Base-by-base conservation (phyloP, 2,797 vertebrate species). In the Pipistrellus pygmaeus region DNA sequence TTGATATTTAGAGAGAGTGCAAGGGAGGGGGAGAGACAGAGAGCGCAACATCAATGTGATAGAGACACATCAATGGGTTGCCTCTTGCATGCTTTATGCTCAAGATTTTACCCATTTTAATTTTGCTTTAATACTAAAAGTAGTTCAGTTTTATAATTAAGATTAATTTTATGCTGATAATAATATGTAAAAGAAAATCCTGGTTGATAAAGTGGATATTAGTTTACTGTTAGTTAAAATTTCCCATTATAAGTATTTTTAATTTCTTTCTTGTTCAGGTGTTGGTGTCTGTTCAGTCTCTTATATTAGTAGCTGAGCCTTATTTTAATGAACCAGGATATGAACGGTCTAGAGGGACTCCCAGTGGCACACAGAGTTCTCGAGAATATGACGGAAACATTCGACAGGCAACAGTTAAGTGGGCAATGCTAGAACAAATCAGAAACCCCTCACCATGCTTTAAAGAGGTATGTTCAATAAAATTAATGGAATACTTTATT, bases 281-380 rank as follows among this genome's bases (percentile, higher is more conserved):
- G 95, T 98, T 99, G 96, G 99, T 99, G 97, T 99, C 99, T 86
- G 99, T 99, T 87, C 99, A 99, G 98, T 99, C 99, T 83, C 99
- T 99, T 60, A 99, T 99, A 93, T 98, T 99, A 97, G 99, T 99
- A 97, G 98, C 99, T 57, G 99, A 99, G 97, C 99, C 99, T 1
- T 99, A 99, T 98, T 99, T 99, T 98, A 99, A 99, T 82, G 99
- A 99, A 93, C 99, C 99, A 0, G 99, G 99, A 66, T 99, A 99
- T 25, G 99, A 99, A 89, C 98, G 99, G 57, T 99, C 99, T 2
- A 98, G 99, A 32, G 99, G 99, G 25, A 99, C 99, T 2, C 99
- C 99, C 3, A 99, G 99, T 0, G 99, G 99, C 78, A 99, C 99
- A 6, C 99, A 99, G 98, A 99, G 99, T 97, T 99, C 99, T 95